A percentile compares a stretch with the other conserved stretches of the same genome.
Conservation (phyloP, 2,888 invertebrate species). For the Sinhomidia bicolor region DNA sequence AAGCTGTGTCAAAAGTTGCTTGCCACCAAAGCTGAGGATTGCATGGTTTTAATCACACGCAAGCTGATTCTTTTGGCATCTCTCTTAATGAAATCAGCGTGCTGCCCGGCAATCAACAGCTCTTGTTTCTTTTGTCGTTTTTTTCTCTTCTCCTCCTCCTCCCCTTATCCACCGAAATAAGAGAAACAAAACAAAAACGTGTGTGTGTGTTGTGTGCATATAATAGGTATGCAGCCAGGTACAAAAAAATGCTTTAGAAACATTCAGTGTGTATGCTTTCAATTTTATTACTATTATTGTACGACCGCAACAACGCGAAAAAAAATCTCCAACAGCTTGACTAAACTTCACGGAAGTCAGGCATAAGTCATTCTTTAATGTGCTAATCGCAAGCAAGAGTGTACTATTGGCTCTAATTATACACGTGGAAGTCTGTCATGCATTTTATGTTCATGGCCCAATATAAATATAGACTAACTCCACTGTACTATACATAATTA, state of each 20-base stretch:
- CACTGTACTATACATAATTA: neutral
- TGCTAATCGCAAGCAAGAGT: slow-evolving; percentile 49
- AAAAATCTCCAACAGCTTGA: neutral
- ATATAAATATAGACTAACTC: neutral
- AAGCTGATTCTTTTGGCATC: slow-evolving; percentile 80
- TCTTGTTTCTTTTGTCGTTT: slow-evolving; percentile 57
- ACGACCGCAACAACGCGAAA: too few relatives aligned
- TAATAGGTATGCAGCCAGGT: neutral
- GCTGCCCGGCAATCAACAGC: slow-evolving; percentile 71
- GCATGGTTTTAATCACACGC: slow-evolving; percentile 79
- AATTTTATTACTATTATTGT: neutral
- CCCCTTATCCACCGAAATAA: neutral
- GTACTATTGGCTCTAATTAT: slow-evolving; percentile 59
- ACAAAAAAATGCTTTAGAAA: too few relatives aligned
- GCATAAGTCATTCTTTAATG: slow-evolving; percentile 50
- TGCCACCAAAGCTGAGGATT: slow-evolving; percentile 79
- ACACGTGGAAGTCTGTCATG: slow-evolving; percentile 39
- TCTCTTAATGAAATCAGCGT: slow-evolving; percentile 80
- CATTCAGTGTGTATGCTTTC: neutral
- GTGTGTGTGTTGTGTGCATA: neutral
- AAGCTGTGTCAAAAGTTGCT: slow-evolving; percentile 77
- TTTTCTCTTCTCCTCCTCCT: slow-evolving; percentile 19
- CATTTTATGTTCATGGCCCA: slow-evolving; percentile 41
- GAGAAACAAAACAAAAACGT: neutral
- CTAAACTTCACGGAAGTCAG: slow-evolving; percentile 48